phyloP scores from a whole-genome alignment of 2,888 invertebrate species.

The Catonia carolina region DNA sequence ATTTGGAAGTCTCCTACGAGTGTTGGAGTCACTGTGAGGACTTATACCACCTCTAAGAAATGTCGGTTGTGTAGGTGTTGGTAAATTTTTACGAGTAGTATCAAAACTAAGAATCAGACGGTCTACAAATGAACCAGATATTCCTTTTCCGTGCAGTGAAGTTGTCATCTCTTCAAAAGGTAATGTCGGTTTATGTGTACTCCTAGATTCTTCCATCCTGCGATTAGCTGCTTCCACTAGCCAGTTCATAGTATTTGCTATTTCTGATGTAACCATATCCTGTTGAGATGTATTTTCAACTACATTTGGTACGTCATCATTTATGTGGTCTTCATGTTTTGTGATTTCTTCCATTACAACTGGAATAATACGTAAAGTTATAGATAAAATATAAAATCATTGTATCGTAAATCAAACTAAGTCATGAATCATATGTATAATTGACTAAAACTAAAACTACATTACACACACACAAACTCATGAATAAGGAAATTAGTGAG shows the following conservation, averaged over 20 bases:
- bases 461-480: too few relatives aligned
- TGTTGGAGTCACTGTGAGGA: background rate
- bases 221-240: background rate
- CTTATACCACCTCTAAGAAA: background rate
- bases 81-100: background rate
- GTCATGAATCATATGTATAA: too few relatives aligned
- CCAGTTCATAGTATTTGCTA: conserved; percentile 1
- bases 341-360: too few relatives aligned
- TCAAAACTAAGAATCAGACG: conserved; percentile 29
- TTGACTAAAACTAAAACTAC: too few relatives aligned
- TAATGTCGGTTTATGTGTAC: too few relatives aligned
- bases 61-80: background rate
- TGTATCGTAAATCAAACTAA: too few relatives aligned
- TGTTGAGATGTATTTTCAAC: too few relatives aligned
- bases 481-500: too few relatives aligned
- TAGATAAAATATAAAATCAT: too few relatives aligned
- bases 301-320: too few relatives aligned
- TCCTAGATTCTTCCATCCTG: background rate
- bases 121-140: conserved; percentile 27
- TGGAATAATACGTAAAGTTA: too few relatives aligned
- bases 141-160: background rate
- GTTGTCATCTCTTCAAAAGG: background rate
- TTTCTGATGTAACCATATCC: background rate
- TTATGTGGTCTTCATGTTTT: too few relatives aligned
- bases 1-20: conserved; percentile 27